Evolutionary conservation across 2,113 vertebrate genomes (phyloP), one percentile per base, ranked within the genome.

Genomic region (Sigmodon hispidus): DNA sequence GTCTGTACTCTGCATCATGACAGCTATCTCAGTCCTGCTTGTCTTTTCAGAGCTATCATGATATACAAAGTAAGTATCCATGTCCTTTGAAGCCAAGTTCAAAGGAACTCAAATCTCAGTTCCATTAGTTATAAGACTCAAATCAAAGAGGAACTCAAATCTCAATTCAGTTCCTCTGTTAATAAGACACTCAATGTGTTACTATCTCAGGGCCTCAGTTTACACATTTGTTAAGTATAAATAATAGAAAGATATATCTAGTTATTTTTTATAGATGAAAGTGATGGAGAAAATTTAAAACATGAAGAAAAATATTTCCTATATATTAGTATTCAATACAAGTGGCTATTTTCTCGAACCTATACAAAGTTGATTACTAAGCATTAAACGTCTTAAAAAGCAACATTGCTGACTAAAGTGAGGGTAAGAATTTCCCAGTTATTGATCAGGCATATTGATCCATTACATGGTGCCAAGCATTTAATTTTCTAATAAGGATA

Each of bases 401-500:
- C 80, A 94, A 84, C 48, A 88, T 95, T 90, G 61, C 75, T 95
- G 93, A 88, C 34, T 75, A 21, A 52, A 43, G 22, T n/a, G 93
- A 61, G 69, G 31, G 16, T 81, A 69, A 29, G 81, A 65, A 59
- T 1, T 52, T 93, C 90, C 40, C 48, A 61, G 50, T 91, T 96
- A 93, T 92, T 72, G 76, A 93, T 81, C 40, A 72, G 10, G 26
- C 31, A 43, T 81, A 95, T 93, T 80, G 70, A 90, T 92, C 3
- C 10, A 45, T n/a, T 80, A 55, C 24, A 67, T 3, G 50, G 79
- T 57, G 40, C 5, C 15, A 70, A 59, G 6, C 36, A 95, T 72
- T 94, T 93, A 90, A 90, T 67, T 24, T 21, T 95, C 69, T 90
- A 87, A 93, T 79, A 90, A 95, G 80, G 26, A 26, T 81, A 81